Base-by-base conservation (phyloP, 1,140 invertebrate species). In the Cardiocondyla obscurior region DNA sequence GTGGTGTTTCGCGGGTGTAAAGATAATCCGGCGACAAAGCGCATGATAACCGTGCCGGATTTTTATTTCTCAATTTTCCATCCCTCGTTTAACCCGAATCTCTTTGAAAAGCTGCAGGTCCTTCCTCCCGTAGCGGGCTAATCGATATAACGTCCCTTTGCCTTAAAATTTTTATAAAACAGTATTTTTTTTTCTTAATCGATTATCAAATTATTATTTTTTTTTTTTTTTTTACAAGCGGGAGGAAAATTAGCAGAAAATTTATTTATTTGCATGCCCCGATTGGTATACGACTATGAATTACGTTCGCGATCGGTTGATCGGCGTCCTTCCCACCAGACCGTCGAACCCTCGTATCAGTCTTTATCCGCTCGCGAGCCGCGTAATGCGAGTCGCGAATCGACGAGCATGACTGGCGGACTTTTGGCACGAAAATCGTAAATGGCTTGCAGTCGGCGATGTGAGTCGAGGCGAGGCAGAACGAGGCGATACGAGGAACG, bases 361-460 rank as follows among this genome's bases (percentile, higher is more conserved):
- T 67, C 62, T 22, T 69, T 69, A 53, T 79, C 16, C 74, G 16
- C 60, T 74, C 39, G 72, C 62, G 46, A 53, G 58, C 12, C 60
- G 33, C 19, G 62, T 79, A 79, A 79, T 36, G 79, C 58, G 49
- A 81, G 53, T 81, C 49, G 70, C 64, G 81, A 83, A 88, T 91
- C 88, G 86, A 72, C 76, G 85, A 88, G 85, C 85, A 81, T 87
- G 88, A 91, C 88, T 88, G 88, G 87, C 76, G 19, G 87, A 89
- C 84, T 88, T 90, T 87, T 87, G 89, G 88, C 87, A 88, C 83
- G 65, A 81, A 81, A 72, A 87, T 84, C 84, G 84, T 90, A 91
- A 91, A 87, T 89, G 91, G 90, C 91, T 90, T 91, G 90, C 87
- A 83, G 82, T 58, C 64, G 83, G 72, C 70, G 81, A 87, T 64